Percentiles rank a stretch among this genome's conserved stretches.
These are phyloP conservation scores for Echeneis naucrates DNA, from an alignment of 2,797 vertebrate genomes.

Conservation along the genomic window DNA sequence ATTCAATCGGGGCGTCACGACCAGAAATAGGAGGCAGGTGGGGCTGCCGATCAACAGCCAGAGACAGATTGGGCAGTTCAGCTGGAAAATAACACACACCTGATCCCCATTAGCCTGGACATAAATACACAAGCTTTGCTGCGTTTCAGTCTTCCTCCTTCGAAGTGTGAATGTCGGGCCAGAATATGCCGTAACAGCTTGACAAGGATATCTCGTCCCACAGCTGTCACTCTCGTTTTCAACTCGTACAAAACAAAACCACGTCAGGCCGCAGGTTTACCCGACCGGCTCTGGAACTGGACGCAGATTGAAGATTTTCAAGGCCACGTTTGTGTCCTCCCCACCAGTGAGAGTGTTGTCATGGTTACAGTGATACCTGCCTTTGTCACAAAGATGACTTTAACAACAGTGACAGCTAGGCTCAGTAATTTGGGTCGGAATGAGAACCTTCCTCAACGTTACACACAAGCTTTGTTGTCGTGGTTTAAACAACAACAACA, in stretches of 20 bases:
- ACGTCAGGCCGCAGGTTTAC: too few relatives aligned
- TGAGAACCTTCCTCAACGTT: too few relatives aligned
- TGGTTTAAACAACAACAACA: too few relatives aligned
- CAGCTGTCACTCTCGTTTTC: constrained; percentile 5
- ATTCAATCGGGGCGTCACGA: not conserved
- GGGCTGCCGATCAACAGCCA: not conserved
- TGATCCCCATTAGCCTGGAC: constrained; percentile 13
- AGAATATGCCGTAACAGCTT: not conserved
- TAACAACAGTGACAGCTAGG: too few relatives aligned
- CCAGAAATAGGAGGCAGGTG: too few relatives aligned
- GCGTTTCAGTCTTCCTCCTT: not conserved
- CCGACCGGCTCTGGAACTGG: not conserved
- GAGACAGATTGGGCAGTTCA: not conserved
- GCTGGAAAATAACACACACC: constrained; percentile 9
- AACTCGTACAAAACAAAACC: not conserved
- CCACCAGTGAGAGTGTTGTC: too few relatives aligned
- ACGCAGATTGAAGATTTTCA: not conserved
- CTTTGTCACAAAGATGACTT: too few relatives aligned
- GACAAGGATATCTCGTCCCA: not conserved
- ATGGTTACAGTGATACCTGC: too few relatives aligned
- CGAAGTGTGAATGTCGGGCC: constrained; percentile 5
- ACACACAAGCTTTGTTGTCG: too few relatives aligned
- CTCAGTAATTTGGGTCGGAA: too few relatives aligned
- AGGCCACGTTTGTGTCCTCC: not conserved
- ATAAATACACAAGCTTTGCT: constrained; percentile 3